Base-by-base conservation (phyloP, 2,888 invertebrate species). In the Halictus ligatus region DNA sequence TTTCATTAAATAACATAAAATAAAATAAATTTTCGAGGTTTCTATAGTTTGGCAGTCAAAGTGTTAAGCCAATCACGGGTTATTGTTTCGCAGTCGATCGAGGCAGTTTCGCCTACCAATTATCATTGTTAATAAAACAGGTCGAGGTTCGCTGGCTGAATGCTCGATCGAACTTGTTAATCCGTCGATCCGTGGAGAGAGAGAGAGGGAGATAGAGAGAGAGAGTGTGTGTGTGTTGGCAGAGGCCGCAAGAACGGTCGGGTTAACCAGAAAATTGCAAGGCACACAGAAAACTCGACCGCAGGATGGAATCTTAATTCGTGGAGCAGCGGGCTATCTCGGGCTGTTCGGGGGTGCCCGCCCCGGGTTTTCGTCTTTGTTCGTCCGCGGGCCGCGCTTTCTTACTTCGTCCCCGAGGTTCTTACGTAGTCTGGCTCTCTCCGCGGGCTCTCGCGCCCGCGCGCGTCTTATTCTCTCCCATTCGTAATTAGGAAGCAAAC, bases 401-500 rank as follows among this genome's bases (percentile, higher is more conserved):
- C 77, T 85, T 73, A 58, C 86, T 25, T 79, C 78, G 82, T 83
- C 85, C 86, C 75, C 83, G 35, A 46, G 71, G 77, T 74, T 76
- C 67, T 50, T 50, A 69, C 35, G 10, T 69, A 69, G 35, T 80
- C 72, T 73, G 64, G 64, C 48, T 75, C 25, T 60, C 71, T 80
- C 80, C 35, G 69, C 35, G 54, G 29, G 43, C n/a, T 69, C 46
- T 80, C 35, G 74, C 83, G 50, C 35, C 73, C 83, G 50, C 21
- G 76, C 86, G 81, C 83, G 83, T 88, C 89, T 91, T 89, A 86
- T 88, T 91, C 91, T 87, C 89, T 91, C 91, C 90, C 89, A 86
- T 89, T 88, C 90, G 92, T 93, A 93, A 93, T 93, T 93, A 93
- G 93, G 93, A 92, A 93, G 93, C 93, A 93, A 93, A 93, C 93